A percentile compares a stretch with the other conserved stretches of the same genome.
Evolutionary conservation across 2,888 invertebrate genomes (phyloP).

Genomic region (Drosophila macrospina): DNA sequence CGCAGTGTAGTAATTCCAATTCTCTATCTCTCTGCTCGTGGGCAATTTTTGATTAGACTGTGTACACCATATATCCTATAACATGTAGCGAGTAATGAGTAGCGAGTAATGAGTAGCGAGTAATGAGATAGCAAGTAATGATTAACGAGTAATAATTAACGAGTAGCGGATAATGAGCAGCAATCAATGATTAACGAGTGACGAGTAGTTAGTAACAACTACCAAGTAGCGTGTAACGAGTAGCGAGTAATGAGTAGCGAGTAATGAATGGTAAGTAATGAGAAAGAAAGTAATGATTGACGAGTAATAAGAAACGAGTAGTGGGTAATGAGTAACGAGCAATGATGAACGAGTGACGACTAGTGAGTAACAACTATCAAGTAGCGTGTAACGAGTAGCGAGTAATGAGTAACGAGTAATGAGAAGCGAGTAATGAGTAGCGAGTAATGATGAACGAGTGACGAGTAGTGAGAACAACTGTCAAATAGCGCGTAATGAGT

Average conservation of each 20-base stretch:
- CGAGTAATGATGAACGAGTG: not conserved
- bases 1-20: conserved; percentile 16
- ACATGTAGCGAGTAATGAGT: not conserved
- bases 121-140: not conserved
- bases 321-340: not conserved
- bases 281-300: not conserved
- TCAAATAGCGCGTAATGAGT: not conserved
- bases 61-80: not conserved
- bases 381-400: no score
- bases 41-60: not conserved
- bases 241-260: not conserved
- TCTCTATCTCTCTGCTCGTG: conserved; percentile 11
- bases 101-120: not conserved
- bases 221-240: not conserved
- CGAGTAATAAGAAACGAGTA: not conserved
- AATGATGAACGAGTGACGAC: no score
- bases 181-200: not conserved
- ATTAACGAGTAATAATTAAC: not conserved
- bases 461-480: not conserved
- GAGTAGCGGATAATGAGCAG: not conserved
- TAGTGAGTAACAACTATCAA: no score
- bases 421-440: not conserved
- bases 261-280: not conserved
- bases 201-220: not conserved
- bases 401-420: not conserved